Conservation (phyloP, 2,113 vertebrate genomes). For the Odontophorus gujanensis region DNA sequence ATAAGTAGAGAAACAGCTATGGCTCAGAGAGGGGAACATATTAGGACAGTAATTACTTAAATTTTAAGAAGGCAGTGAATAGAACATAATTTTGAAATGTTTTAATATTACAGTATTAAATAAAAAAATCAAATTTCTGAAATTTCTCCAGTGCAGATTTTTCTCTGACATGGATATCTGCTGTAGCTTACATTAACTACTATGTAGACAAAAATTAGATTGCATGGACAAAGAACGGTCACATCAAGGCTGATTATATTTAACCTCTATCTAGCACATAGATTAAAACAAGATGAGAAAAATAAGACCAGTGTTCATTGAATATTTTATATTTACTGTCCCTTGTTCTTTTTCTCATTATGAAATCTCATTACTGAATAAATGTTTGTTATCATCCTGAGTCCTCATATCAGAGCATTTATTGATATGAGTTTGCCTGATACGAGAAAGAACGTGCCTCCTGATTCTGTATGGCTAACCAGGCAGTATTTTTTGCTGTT, state of each 20-base stretch:
- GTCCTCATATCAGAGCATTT: not conserved
- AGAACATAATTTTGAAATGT: not conserved
- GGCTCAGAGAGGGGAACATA: not conserved
- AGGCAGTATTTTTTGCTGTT: not conserved
- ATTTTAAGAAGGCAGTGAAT: not conserved
- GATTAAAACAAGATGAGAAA: not conserved
- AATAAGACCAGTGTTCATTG: not conserved
- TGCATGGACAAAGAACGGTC: not conserved
- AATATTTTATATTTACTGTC: not conserved
- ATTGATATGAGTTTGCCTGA: not conserved
- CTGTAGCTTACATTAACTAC: not conserved
- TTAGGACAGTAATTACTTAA: not conserved
- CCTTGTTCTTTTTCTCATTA: not conserved
- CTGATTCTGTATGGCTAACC: not conserved
- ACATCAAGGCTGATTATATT: not conserved
- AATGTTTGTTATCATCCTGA: fast-evolving
- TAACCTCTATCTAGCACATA: not conserved
- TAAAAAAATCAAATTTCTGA: not conserved
- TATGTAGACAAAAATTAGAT: not conserved
- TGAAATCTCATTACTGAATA: not conserved
- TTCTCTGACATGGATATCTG: not conserved
- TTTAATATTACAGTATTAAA: not conserved
- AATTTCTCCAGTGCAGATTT: not conserved
- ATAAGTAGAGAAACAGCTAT: not conserved
- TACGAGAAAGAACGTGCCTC: not conserved